Conservation (phyloP, 2,113 vertebrate species). For the Podarcis raffonei region DNA sequence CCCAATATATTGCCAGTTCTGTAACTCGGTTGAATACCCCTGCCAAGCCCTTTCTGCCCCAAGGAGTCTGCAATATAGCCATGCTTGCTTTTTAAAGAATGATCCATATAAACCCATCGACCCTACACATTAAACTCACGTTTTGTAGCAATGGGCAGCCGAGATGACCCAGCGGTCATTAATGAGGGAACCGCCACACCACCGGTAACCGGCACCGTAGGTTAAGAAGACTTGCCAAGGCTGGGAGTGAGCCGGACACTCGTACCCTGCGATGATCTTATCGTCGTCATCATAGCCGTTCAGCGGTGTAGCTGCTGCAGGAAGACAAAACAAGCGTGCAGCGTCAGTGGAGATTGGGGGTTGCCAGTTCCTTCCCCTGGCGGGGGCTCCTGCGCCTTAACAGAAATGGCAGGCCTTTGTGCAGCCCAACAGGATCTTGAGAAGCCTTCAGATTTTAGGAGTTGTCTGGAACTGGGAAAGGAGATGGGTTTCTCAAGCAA, state of each 20-base stretch:
- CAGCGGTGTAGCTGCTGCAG: background rate
- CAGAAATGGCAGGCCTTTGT: too few species aligned
- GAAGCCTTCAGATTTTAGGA: too few species aligned
- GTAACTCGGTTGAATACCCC: slow-evolving; percentile 66
- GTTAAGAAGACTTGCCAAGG: slow-evolving; percentile 59
- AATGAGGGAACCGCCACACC: slow-evolving; percentile 57
- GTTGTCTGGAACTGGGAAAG: too few species aligned
- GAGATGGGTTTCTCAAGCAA: too few species aligned
- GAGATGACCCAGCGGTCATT: slow-evolving; percentile 58
- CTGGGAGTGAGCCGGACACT: slow-evolving; percentile 55
- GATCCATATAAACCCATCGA: background rate
- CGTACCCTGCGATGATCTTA: slow-evolving; percentile 60
- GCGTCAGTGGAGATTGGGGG: fast-evolving
- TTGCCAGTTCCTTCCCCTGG: background rate
- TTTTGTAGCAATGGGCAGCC: slow-evolving; percentile 54
- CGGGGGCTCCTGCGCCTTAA: background rate
- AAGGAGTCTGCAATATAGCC: background rate
- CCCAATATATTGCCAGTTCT: slow-evolving; percentile 66
- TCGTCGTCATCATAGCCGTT: background rate
- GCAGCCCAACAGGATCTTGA: too few species aligned
- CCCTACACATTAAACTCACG: slow-evolving; percentile 42
- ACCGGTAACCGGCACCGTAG: background rate
- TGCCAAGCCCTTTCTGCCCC: too few species aligned
- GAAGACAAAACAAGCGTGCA: background rate
- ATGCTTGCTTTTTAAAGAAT: background rate